Conservation (phyloP, 2,797 vertebrate genomes). For the Caiman crocodilus region DNA sequence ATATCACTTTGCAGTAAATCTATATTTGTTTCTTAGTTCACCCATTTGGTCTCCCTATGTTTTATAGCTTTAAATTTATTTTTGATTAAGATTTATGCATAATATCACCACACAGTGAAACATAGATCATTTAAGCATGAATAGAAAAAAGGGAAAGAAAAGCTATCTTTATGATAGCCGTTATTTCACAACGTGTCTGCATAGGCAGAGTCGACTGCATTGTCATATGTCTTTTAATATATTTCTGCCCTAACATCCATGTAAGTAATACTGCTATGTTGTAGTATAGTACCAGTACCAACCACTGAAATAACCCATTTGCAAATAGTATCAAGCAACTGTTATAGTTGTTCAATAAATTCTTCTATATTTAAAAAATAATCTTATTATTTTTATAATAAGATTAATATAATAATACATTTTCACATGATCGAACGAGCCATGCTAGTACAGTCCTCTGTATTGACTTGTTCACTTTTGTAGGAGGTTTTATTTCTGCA, state of each 20-base stretch:
- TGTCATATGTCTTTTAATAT: not conserved
- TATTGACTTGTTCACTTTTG: not conserved
- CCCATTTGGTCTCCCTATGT: not conserved
- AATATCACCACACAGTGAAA: not conserved
- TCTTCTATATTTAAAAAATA: not conserved
- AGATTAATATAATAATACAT: too few species aligned
- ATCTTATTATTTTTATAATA: too few species aligned
- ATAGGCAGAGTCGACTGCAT: not conserved
- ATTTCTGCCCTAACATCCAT: not conserved
- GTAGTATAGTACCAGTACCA: not conserved
- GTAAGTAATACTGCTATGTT: not conserved
- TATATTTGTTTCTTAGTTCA: fast-evolving
- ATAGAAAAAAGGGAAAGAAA: not conserved
- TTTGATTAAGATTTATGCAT: not conserved
- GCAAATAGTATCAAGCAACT: not conserved
- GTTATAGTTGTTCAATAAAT: not conserved
- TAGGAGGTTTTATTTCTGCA: not conserved
- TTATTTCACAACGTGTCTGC: not conserved
- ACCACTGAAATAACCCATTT: not conserved
- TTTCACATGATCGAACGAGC: not conserved
- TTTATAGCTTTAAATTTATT: not conserved
- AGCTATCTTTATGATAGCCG: not conserved
- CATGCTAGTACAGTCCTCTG: fast-evolving
- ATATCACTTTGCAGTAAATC: not conserved
- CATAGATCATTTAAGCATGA: not conserved